Evolutionary conservation across 1,140 invertebrate genomes (phyloP), one percentile per base, ranked within the genome.

Genomic region (Caenorhabditis latens): DNA sequence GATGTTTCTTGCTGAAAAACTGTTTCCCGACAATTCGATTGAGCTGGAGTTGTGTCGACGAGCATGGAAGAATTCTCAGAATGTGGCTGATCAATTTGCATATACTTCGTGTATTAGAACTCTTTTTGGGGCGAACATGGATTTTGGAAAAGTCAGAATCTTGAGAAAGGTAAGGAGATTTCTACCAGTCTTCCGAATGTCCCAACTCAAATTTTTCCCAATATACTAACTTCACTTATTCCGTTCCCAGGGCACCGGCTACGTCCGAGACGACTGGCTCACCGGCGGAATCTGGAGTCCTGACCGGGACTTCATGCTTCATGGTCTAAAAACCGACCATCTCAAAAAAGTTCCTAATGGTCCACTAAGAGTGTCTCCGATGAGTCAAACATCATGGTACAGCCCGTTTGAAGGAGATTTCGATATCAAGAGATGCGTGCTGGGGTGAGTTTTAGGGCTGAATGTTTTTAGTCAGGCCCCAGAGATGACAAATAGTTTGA

Each of bases 301-400:
- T n/a, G 48, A 71, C 7, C 50, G 24, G 7, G 84, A 85, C 24
- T 85, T 85, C 21, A 85, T 85, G 84, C 84, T 85, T 46, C 58
- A 67, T 48, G 58, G 61, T 4, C 71, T 58, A 61, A 85, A 67
- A 40, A 57, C n/a, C 0, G 42, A 57, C 0, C n/a, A 84, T 6
- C 14, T 57, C 21, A 14, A 16, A 19, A 14, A 16, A n/a, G 0
- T 24, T 0, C 19, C 19, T 24, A 2, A 4, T 1, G 24, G 61
- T 11, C 53, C 50, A 4, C 7, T 57, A 32, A 84, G 6, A 2
- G 6, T 19, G 14, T 11, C 14, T 48, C 75, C 40, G 32, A 84
- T 11, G 13, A 57, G 40, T 19, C n/a, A 84, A 8, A 7, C 53
- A 65, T 4, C n/a, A 8, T 84, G 82, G 82, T 84, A 84, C 32